Evolutionary conservation across 2,888 invertebrate species (phyloP).

Genomic region (Elmis aenea): DNA sequence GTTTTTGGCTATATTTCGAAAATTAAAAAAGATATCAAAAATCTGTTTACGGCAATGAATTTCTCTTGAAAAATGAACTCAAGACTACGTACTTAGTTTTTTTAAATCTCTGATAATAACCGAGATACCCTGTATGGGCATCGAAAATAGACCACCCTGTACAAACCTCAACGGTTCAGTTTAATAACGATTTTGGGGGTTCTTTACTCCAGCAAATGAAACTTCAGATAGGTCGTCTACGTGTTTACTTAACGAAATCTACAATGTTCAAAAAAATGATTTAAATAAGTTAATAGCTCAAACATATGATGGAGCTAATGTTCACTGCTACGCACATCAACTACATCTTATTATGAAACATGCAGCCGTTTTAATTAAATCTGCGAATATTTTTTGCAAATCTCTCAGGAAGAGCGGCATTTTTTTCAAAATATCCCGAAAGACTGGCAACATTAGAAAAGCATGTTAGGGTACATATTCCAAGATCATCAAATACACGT

Average conservation of each 20-base stretch:
- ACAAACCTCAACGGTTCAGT: conserved; percentile 17
- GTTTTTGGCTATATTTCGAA: too few relatives aligned
- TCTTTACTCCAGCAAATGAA: conserved; percentile 13
- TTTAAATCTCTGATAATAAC: too few relatives aligned
- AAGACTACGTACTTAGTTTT: too few relatives aligned
- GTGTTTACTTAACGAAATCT: conserved; percentile 18
- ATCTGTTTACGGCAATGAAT: too few relatives aligned
- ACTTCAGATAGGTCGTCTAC: conserved; percentile 16
- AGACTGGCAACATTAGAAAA: too few relatives aligned
- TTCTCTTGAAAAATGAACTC: too few relatives aligned
- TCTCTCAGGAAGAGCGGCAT: background rate
- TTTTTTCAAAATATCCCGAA: conserved; percentile 5
- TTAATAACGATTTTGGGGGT: conserved; percentile 28
- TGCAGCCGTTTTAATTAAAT: conserved; percentile 2
- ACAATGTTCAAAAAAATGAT: conserved; percentile 2
- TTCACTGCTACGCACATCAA: conserved; percentile 24
- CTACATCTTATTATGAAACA: conserved; percentile 17
- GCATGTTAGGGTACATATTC: too few relatives aligned
- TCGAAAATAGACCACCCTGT: too few relatives aligned
- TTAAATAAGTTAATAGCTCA: conserved; percentile 28
- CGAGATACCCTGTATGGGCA: too few relatives aligned
- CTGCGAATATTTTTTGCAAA: conserved; percentile 3
- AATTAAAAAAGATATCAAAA: too few relatives aligned
- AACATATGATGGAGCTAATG: conserved; percentile 28
- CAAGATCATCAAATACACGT: too few relatives aligned